Base-by-base conservation (phyloP, 2,113 vertebrate genomes). In the Microcebus jonahi region DNA sequence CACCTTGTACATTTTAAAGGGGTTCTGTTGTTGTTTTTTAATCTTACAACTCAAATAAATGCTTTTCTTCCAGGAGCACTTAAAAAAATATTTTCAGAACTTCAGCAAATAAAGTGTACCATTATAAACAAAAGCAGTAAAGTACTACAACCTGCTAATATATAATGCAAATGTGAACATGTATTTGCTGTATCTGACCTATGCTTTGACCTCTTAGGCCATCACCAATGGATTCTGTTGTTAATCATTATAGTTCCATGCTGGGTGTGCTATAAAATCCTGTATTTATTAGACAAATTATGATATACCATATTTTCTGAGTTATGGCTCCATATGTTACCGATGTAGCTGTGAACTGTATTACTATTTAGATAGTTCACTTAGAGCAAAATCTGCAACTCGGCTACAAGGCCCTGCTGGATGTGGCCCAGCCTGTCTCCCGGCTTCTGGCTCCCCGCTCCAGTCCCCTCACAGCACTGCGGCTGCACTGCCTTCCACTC, bases 81-180 rank as follows among this genome's bases (percentile, higher is more conserved):
- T 88, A 88, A 93, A 77, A 90, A 61, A 91, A 75, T 81, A 94
- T 21, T 91, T 88, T 63, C 23, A 91, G 29, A 89, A 89, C n/a
- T 76, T 88, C 10, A 90, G 45, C 42, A 88, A 76, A 55, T 90
- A 31, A 42, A 87, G 20, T 65, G 8, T 36, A 93, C 11, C 42
- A 50, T n/a, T 79, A 85, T 50, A 92, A 95, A 84, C 42, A 91
- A 95, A 92, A 71, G 68, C 31, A 50, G 45, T 55, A 9, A 6
- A 77, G 8, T 59, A 59, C 42, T 61, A 15, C 61, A 67, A 75
- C 10, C 27, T 73, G 59, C 21, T 79, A 73, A 71, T 36, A 67
- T 39, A 48, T 39, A 63, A 79, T 9, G 65, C 14, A 73, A 90
- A 71, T 11, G 71, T 29, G 23, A 83, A 53, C 36, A 39, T 17